A percentile compares a stretch with the other conserved stretches of the same genome.
Evolutionary conservation across 2,888 invertebrate species (phyloP).

Genomic region (Oxystoma pomonae): DNA sequence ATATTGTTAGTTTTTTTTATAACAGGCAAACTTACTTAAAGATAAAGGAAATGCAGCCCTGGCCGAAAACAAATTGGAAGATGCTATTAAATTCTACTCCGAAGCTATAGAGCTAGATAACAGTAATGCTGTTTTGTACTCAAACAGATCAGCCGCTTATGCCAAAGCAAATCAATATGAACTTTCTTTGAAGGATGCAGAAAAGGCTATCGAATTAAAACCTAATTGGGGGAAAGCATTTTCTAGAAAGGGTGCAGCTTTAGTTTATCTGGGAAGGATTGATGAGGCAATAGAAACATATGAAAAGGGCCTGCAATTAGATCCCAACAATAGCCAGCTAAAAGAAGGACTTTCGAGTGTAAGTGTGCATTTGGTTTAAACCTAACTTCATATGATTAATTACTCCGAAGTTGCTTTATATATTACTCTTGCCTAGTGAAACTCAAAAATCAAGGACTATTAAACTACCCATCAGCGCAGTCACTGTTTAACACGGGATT

Average conservation of each 20-base stretch:
- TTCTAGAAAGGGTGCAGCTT: constrained; percentile 83
- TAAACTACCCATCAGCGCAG: too few relatives aligned
- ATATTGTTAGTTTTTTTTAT: background rate
- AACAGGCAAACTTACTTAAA: constrained; percentile 75
- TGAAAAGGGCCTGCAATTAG: constrained; percentile 65
- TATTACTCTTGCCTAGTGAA: too few relatives aligned
- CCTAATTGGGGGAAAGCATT: constrained; percentile 86
- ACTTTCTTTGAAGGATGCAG: constrained; percentile 79
- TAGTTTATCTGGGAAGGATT: constrained; percentile 68
- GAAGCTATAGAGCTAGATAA: constrained; percentile 76
- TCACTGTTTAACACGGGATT: too few relatives aligned
- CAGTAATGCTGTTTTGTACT: constrained; percentile 83
- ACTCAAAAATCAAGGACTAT: too few relatives aligned
- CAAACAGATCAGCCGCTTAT: constrained; percentile 88
- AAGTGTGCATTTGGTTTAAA: constrained; percentile 11
- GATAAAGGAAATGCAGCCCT: constrained; percentile 85
- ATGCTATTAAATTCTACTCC: constrained; percentile 75
- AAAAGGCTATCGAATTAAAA: constrained; percentile 74
- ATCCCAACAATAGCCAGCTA: constrained; percentile 70
- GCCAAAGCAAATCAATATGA: constrained; percentile 73
- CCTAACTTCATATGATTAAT: background rate
- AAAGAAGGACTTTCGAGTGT: constrained; percentile 65
- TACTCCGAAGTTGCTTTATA: constrained; percentile 12
- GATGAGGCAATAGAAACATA: constrained; percentile 77
- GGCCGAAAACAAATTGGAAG: constrained; percentile 69